Evolutionary conservation across 2,888 invertebrate genomes (phyloP), one percentile per base, ranked within the genome.

Genomic region (Patella caerulea): DNA sequence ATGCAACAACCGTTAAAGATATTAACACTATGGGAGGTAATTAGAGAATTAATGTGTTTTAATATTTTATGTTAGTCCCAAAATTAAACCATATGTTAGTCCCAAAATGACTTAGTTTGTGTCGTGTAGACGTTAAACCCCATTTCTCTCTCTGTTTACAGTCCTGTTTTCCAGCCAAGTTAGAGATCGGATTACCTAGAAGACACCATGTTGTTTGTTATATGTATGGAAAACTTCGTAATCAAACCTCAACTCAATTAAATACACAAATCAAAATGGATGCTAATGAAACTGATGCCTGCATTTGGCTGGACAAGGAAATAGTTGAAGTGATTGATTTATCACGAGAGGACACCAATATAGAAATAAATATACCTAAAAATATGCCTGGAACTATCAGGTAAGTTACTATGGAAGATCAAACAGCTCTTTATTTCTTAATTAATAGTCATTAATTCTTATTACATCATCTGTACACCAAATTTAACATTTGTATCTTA

Each of bases 181-280:
- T 92, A 55, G 84, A 88, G 11, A 79, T 88, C 17, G 93, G 92
- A 1, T 80, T 83, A 19, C 92, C 93, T 24, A 88, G 82, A 72
- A 86, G 92, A 11, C 93, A 93, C 78, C 92, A 92, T 82, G 83
- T 92, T 65, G 92, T 93, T 0, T 85, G 92, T 4, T 93, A 92
- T 81, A 84, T 92, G 15, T 86, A 90, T 83, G 89, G 89, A 4
- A 86, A 86, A 73, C 83, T 90, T 74, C 74, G 79, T 56, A 83
- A 82, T 17, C 78, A 84, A 56, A 89, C 88, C 3, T 77, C 88
- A 7, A 80, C 83, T 1, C 71, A 54, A 0, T 80, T 90, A 45
- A 81, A 81, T 54, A 53, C 83, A 14, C 76, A 83, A 24, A 75
- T 91, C 7, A 84, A 88, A 78, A 84, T 91, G 59, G 90, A 91